Evolutionary conservation across 35 echinoderm and acorn worm genomes (phyloP), one percentile per base, ranked within the genome.

Genomic region (Amphiura filiformis): DNA sequence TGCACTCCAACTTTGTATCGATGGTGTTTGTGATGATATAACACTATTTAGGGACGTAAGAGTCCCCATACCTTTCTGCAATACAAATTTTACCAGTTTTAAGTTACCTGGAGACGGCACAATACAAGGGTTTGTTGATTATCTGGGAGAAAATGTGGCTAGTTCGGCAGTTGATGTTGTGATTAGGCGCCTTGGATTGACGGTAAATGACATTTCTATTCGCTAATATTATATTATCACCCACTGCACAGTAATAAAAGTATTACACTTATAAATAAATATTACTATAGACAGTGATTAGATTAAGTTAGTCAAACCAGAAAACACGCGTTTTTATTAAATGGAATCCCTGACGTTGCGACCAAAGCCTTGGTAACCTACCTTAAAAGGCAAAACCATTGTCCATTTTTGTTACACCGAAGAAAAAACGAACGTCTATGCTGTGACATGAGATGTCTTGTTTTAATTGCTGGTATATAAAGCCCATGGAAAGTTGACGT

Each of bases 21-120:
- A 87, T 78, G 76, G 78, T 38, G 37, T n/a, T 37, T 39, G 64
- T 65, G 37, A 75, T 47, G 85, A 87, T 31, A 22, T 87, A 17
- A 31, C 39, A 15, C 13, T 87, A 34, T 39, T 87, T 32, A 57
- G 47, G 65, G 75, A 42, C 65, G 34, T 65, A 32, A 85, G 28
- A 13, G 32, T 70, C 0, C 83, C 83, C 0, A 85, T 85, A 65
- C 83, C 83, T 26, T 36, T 85, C 35, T 85, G 83, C 56, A 85
- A 85, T 36, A 38, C 83, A 31, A 35, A 85, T 15, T 85, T 85
- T 36, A 65, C 83, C 5, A 34, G 32, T 61, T 32, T 84, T 32
- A 32, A 49, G 31, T n/a, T 84, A n/a, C 82, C 56, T 17, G 82
- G 82, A 36, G 82, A 84, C 64, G 82, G 82, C 2, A 84, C 31